phyloP scores from a whole-genome alignment of 2,888 invertebrate species.

The Dolichopus griseipennis region DNA sequence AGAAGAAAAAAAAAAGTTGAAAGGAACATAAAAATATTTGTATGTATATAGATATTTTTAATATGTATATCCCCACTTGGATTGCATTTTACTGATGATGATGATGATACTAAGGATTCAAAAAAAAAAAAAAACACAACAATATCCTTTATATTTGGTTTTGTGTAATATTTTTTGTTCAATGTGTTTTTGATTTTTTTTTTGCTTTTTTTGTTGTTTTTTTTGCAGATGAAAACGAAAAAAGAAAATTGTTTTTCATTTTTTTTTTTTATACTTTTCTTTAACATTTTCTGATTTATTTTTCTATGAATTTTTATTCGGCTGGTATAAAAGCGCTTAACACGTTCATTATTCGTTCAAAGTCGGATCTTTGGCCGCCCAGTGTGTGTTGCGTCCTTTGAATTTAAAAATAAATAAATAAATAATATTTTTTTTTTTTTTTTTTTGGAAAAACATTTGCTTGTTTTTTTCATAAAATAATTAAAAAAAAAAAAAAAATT shows the following conservation, averaged over 20 bases:
- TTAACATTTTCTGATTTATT: neutral
- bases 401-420: neutral
- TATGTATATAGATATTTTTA: no score
- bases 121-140: neutral
- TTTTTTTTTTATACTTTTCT: neutral
- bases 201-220: neutral
- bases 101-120: neutral
- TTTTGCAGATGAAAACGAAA: constrained; percentile 1
- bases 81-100: neutral
- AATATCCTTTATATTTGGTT: constrained; percentile 5
- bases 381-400: constrained; percentile 4
- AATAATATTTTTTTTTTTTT: neutral
- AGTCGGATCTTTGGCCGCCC: constrained; percentile 6
- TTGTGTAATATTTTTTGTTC: no score
- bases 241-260: neutral
- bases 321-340: neutral
- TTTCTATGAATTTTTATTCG: neutral
- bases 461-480: no score
- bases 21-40: neutral
- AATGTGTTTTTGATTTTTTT: no score
- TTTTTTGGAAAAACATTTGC: neutral
- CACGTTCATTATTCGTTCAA: constrained; percentile 4
- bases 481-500: neutral
- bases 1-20: neutral
- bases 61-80: neutral